Conservation (phyloP, 2,888 invertebrate species). For the Eupelmus urozonus region DNA sequence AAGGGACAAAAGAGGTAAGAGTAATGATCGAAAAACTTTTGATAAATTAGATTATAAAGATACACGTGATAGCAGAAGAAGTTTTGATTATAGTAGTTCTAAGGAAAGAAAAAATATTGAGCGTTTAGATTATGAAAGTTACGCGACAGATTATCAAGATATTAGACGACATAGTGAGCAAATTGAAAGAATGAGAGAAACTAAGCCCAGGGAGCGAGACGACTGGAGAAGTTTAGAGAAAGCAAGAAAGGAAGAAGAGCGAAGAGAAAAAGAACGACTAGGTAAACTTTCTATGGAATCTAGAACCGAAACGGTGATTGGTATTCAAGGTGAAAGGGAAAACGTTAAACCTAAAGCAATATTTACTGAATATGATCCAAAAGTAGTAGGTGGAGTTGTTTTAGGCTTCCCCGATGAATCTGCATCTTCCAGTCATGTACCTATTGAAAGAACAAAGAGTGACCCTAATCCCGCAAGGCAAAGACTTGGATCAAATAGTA, state of each 20-base stretch:
- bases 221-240: slow-evolving; percentile 75
- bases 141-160: slow-evolving; percentile 54
- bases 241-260: slow-evolving; percentile 73
- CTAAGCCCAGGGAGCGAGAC: slow-evolving; percentile 72
- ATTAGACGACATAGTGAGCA: slow-evolving; percentile 57
- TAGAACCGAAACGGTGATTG: slow-evolving; percentile 68
- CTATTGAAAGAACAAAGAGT: slow-evolving; percentile 90
- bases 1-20: slow-evolving; percentile 60
- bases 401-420: slow-evolving; percentile 72
- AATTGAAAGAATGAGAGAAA: slow-evolving; percentile 65
- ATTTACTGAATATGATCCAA: slow-evolving; percentile 84
- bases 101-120: slow-evolving; percentile 68
- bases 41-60: slow-evolving; percentile 63
- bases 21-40: slow-evolving; percentile 63
- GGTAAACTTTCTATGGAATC: slow-evolving; percentile 68
- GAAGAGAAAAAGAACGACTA: slow-evolving; percentile 70
- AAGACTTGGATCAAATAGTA: slow-evolving; percentile 84
- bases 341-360: slow-evolving; percentile 75
- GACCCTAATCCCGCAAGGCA: slow-evolving; percentile 90
- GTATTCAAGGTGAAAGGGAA: slow-evolving; percentile 69
- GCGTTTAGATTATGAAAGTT: slow-evolving; percentile 64
- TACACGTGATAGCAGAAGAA: slow-evolving; percentile 65
- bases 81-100: slow-evolving; percentile 65
- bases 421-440: slow-evolving; percentile 78
- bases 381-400: slow-evolving; percentile 77